Evolutionary conservation across 2,113 vertebrate species (phyloP).

Genomic region (Asarcornis scutulata): DNA sequence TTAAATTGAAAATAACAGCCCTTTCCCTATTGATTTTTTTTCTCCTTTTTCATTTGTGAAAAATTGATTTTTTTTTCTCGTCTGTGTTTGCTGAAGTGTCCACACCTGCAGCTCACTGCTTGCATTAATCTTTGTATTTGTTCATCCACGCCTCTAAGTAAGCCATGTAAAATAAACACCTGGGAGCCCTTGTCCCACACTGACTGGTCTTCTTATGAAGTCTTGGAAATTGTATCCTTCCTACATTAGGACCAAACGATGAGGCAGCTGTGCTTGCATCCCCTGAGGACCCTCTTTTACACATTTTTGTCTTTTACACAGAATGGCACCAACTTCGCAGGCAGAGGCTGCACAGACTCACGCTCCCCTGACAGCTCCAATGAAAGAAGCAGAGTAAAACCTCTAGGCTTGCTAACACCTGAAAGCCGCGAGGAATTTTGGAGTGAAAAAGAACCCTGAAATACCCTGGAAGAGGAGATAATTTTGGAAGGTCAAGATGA

Average conservation of each 20-base stretch:
- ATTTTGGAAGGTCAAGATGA: not conserved
- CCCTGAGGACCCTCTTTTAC: not conserved
- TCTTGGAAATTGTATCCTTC: not conserved
- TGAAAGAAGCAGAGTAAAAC: not conserved
- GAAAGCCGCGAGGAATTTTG: not conserved
- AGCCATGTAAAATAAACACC: conserved; percentile 10
- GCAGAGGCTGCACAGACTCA: not conserved
- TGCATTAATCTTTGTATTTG: conserved; percentile 53
- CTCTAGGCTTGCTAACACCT: not conserved
- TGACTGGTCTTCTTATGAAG: not conserved
- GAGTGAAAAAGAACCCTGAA: not conserved
- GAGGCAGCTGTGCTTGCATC: not conserved
- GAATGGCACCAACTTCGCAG: not conserved
- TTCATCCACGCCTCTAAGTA: conserved; percentile 4
- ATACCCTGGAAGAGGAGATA: not conserved
- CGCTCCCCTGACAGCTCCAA: fast-evolving
- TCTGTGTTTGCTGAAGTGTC: conserved; percentile 30
- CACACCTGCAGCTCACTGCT: conserved; percentile 33
- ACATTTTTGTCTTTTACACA: not conserved
- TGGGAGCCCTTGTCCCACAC: not conserved
- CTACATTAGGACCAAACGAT: not conserved
- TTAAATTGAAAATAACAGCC: conserved; percentile 65
- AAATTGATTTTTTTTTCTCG: conserved; percentile 57
- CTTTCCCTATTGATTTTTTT: conserved; percentile 64
- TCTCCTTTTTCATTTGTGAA: conserved; percentile 64